Percentiles rank a stretch among this genome's conserved stretches.
Conservation (phyloP, 2,113 vertebrate genomes). For the Stegastes partitus region DNA sequence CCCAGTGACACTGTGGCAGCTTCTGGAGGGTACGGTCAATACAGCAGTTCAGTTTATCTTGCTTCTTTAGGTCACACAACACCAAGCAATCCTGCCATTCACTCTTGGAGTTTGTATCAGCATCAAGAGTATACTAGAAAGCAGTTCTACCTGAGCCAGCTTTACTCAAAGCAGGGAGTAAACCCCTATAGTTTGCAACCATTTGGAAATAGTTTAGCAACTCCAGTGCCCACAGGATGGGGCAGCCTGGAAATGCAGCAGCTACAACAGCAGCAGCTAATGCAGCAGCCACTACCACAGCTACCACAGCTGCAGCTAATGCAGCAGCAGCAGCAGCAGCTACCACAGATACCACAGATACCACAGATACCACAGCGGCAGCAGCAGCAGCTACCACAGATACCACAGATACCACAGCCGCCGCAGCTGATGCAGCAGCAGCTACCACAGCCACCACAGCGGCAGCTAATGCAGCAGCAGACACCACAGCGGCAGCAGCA, state of each 20-base stretch:
- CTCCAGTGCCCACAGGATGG: fast-evolving
- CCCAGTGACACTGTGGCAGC: not conserved
- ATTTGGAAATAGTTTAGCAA: not conserved
- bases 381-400: not conserved
- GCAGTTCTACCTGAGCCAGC: not conserved
- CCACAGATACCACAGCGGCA: not conserved
- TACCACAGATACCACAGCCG: too few relatives aligned
- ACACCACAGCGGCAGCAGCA: too few relatives aligned
- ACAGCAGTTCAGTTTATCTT: not conserved
- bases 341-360: too few relatives aligned
- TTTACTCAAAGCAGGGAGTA: not conserved
- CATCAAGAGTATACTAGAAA: not conserved
- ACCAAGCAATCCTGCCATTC: not conserved
- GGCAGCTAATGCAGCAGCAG: not conserved
- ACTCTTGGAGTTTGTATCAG: not conserved
- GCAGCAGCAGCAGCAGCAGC: not conserved
- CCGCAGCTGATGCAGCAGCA: not conserved
- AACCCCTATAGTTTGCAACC: not conserved
- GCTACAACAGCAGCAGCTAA: not conserved
- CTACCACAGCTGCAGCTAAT: too few relatives aligned
- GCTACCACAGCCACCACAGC: too few relatives aligned
- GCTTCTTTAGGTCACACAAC: not conserved
- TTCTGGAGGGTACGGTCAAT: not conserved
- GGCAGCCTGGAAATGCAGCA: not conserved
- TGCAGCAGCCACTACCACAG: not conserved